Conservation (phyloP, 2,888 invertebrate genomes). For the Oxystoma pomonae region DNA sequence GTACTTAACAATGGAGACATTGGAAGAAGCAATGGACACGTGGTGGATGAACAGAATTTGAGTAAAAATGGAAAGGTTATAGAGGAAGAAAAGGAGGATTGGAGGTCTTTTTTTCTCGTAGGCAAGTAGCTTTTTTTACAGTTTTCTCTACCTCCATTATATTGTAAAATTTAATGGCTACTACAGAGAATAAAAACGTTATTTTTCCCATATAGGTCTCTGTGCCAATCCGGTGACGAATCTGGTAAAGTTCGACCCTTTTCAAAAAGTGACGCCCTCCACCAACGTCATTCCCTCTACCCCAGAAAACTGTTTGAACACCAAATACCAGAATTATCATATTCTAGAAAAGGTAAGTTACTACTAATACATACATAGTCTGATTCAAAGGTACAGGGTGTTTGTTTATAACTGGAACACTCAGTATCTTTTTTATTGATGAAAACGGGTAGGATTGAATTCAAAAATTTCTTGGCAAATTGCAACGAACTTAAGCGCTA, state of each 20-base stretch:
- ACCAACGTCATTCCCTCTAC: constrained; percentile 36
- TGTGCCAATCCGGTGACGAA: constrained; percentile 60
- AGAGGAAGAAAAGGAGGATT: background rate
- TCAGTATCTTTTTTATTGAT: no score
- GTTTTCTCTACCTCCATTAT: background rate
- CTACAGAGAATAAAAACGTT: no score
- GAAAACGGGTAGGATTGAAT: no score
- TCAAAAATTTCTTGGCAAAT: no score
- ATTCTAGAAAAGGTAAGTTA: background rate
- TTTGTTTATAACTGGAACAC: no score
- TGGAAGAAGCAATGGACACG: background rate
- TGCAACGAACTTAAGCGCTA: no score
- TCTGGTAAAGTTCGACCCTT: constrained; percentile 56
- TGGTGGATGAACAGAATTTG: background rate
- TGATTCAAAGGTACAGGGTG: no score
- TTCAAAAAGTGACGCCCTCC: constrained; percentile 38
- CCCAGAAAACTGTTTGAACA: constrained; percentile 30
- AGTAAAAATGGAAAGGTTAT: background rate
- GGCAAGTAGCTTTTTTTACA: background rate
- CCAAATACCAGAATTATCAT: background rate
- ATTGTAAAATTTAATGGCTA: no score
- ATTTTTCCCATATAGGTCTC: constrained; percentile 34
- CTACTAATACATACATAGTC: no score
- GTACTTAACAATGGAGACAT: background rate
- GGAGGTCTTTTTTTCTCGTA: background rate